Evolutionary conservation across 2,888 invertebrate species (phyloP).

Genomic region (Anaspis maculata): DNA sequence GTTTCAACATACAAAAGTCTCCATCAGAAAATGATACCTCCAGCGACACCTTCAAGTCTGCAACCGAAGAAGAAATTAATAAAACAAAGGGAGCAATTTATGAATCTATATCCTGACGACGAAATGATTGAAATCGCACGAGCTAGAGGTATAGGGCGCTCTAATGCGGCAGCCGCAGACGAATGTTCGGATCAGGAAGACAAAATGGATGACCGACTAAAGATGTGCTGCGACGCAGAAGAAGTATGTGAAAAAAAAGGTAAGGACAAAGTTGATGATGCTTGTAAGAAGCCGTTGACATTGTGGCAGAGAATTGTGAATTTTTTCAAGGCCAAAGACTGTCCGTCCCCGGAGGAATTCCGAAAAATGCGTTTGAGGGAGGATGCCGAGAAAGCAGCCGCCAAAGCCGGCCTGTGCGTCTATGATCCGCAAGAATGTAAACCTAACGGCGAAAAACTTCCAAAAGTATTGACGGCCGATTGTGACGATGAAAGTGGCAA

Average conservation of each 20-base stretch:
- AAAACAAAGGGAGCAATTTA: slow-evolving; percentile 8
- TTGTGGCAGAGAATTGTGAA: slow-evolving; percentile 28
- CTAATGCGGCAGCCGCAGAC: no score
- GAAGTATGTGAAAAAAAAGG: background rate
- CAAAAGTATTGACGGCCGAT: slow-evolving; percentile 16
- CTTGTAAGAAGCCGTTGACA: slow-evolving; percentile 1
- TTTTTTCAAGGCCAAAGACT: slow-evolving; percentile 35
- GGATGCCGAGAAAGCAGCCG: slow-evolving; percentile 31
- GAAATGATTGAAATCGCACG: slow-evolving; percentile 3
- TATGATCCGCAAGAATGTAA: slow-evolving; percentile 24
- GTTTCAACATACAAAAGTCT: slow-evolving; percentile 10
- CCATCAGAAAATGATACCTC: no score
- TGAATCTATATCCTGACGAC: slow-evolving; percentile 5
- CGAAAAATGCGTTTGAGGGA: slow-evolving; percentile 25
- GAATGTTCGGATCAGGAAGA: background rate
- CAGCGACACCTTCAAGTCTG: no score
- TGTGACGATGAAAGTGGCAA: no score
- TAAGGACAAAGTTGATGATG: no score
- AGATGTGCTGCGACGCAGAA: slow-evolving; percentile 4
- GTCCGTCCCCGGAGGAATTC: slow-evolving; percentile 32
- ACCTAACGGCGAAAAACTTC: slow-evolving; percentile 9
- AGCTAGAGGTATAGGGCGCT: slow-evolving; percentile 1
- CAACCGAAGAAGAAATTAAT: slow-evolving; percentile 6
- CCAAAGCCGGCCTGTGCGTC: slow-evolving; percentile 29
- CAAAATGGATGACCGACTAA: background rate